Conservation (phyloP, 2,113 vertebrate species). For the Pseudopodoces humilis region DNA sequence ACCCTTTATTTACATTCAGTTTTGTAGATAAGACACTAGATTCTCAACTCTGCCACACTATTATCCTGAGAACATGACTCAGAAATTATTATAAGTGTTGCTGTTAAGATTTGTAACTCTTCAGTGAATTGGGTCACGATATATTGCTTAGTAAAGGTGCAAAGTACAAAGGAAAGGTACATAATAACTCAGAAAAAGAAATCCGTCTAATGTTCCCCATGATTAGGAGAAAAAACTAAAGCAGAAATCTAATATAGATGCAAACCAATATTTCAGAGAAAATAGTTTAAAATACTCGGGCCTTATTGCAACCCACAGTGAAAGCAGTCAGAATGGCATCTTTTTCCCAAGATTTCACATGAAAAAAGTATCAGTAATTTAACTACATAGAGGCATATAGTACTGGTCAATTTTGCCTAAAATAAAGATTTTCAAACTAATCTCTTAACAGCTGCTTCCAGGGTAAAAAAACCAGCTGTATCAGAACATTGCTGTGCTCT, state of each 20-base stretch:
- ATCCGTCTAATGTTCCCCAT: neutral
- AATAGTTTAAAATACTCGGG: neutral
- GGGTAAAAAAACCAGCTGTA: neutral
- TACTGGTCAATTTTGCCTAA: neutral
- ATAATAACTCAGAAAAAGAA: neutral
- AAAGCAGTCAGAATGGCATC: neutral
- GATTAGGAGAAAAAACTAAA: slow-evolving; percentile 8
- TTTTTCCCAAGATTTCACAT: neutral
- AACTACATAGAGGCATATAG: neutral
- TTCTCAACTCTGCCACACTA: neutral
- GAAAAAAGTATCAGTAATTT: neutral
- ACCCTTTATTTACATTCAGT: neutral
- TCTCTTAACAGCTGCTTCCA: neutral
- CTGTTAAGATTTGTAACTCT: neutral
- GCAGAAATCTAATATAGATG: slow-evolving; percentile 11
- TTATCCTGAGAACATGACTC: neutral
- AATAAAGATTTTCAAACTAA: neutral
- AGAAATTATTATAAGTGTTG: slow-evolving; percentile 2
- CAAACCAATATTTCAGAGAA: neutral
- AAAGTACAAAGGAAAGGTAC: neutral
- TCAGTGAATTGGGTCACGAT: neutral
- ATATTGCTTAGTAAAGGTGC: neutral
- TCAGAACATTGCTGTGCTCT: neutral
- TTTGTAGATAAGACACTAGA: neutral
- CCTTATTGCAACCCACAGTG: neutral